phyloP scores from a whole-genome alignment of 2,113 vertebrate species.

The Cyphomyrus plagiostoma region DNA sequence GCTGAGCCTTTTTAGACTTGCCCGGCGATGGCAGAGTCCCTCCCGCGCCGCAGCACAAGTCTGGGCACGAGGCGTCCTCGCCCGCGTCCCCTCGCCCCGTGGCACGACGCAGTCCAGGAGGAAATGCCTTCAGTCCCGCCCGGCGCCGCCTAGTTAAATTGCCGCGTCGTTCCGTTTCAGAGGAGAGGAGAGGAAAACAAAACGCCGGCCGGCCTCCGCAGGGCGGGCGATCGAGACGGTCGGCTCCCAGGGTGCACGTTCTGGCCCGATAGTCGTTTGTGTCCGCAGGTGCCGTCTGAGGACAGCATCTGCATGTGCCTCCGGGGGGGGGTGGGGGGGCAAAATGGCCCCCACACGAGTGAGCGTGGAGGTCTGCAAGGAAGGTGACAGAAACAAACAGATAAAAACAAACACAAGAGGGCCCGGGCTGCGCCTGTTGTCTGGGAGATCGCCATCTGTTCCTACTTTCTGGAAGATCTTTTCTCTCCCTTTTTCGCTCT shows the following conservation, averaged over 20 bases:
- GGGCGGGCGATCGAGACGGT: neutral
- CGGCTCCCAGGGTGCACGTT: neutral
- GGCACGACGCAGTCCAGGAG: neutral
- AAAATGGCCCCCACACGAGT: neutral
- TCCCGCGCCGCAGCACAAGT: neutral
- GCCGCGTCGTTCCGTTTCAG: constrained; percentile 3
- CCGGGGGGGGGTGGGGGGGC: neutral
- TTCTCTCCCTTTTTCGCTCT: neutral
- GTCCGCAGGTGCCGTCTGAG: neutral
- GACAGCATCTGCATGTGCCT: neutral
- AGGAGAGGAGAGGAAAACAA: neutral
- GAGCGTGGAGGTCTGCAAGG: neutral
- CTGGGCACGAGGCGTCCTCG: neutral
- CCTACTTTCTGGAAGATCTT: neutral
- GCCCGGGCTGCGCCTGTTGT: neutral
- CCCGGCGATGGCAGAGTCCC: neutral
- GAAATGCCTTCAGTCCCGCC: constrained; percentile 8
- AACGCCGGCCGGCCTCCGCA: neutral
- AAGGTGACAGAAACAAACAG: constrained; percentile 5
- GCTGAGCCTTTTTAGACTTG: neutral
- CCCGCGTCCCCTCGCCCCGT: neutral
- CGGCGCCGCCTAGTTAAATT: constrained; percentile 9
- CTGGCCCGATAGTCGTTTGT: neutral
- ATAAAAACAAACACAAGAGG: neutral
- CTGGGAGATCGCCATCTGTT: neutral